Percentiles rank a stretch among this genome's conserved stretches.
phyloP scores from a whole-genome alignment of 1,140 invertebrate genomes.

The Micrasema longulum region DNA sequence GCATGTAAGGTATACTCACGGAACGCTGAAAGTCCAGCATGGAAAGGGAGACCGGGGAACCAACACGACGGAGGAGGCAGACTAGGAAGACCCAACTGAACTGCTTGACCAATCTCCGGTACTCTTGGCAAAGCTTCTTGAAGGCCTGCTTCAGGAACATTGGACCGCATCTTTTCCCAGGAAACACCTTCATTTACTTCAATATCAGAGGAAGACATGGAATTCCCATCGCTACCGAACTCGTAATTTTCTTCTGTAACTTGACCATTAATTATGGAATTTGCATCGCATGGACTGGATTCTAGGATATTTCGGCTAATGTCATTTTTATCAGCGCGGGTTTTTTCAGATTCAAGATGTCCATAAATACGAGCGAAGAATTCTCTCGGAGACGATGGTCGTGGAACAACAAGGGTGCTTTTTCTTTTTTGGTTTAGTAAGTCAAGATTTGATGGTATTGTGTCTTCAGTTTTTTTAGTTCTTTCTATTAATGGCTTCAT shows the following conservation, averaged over 20 bases:
- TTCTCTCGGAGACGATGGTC: constrained; percentile 74
- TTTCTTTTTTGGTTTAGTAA: neutral
- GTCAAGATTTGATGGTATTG: constrained; percentile 7
- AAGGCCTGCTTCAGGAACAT: constrained; percentile 58
- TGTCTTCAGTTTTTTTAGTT: neutral
- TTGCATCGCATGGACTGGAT: constrained; percentile 9
- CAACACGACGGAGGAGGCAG: constrained; percentile 45
- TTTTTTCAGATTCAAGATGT: constrained; percentile 65
- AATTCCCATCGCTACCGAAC: constrained; percentile 57
- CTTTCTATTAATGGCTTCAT: constrained; percentile 9
- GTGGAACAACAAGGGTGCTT: constrained; percentile 46
- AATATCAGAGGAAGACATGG: constrained; percentile 63
- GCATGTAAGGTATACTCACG: too few species aligned
- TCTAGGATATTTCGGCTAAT: neutral
- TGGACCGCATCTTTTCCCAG: constrained; percentile 39
- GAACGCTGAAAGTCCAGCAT: constrained; percentile 73
- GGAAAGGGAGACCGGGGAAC: constrained; percentile 63
- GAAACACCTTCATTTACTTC: constrained; percentile 60
- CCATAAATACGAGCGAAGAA: constrained; percentile 77
- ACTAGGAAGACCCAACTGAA: constrained; percentile 58
- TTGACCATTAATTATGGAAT: constrained; percentile 50
- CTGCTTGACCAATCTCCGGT: constrained; percentile 52
- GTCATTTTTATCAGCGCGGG: constrained; percentile 37
- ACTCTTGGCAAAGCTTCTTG: constrained; percentile 46
- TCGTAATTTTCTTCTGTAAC: constrained; percentile 39